phyloP scores from a whole-genome alignment of 53 echinoderm and acorn worm genomes.

The Arbacia lixula region DNA sequence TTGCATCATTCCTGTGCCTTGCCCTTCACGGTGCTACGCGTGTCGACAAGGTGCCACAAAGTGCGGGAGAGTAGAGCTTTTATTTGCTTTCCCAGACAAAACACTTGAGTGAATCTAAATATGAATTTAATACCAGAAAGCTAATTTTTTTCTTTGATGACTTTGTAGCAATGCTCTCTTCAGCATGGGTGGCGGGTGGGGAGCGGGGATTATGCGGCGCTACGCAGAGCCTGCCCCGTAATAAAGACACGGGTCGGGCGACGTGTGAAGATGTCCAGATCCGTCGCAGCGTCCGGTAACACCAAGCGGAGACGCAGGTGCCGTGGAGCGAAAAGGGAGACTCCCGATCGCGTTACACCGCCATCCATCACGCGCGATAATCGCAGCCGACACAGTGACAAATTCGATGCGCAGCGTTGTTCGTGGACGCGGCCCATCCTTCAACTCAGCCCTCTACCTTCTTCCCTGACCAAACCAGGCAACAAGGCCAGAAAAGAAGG shows the following conservation, averaged over 20 bases:
- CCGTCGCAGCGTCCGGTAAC: constrained; percentile 25
- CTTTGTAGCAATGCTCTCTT: background rate
- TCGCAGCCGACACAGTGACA: constrained; percentile 62
- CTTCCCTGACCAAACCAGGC: constrained; percentile 27
- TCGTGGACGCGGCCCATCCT: constrained; percentile 51
- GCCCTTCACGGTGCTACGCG: too few species aligned
- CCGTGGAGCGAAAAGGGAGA: constrained; percentile 59
- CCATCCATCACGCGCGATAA: constrained; percentile 59
- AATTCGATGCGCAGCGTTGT: constrained; percentile 52
- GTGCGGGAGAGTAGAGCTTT: too few species aligned
- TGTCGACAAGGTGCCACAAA: too few species aligned
- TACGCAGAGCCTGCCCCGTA: too few species aligned
- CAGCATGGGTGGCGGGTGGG: background rate
- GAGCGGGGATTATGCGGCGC: too few species aligned
- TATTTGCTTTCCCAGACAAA: too few species aligned
- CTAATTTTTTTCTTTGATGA: background rate
- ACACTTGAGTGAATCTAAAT: too few species aligned
- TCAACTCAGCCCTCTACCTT: constrained; percentile 28
- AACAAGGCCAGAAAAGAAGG: background rate
- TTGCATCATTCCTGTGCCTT: too few species aligned
- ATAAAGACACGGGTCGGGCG: constrained; percentile 28
- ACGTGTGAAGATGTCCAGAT: constrained; percentile 21
- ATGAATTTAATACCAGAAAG: too few species aligned
- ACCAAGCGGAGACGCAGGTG: constrained; percentile 53
- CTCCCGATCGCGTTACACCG: constrained; percentile 60